Percentiles rank a stretch among this genome's conserved stretches.
Conservation (phyloP, 2,797 vertebrate species). For the Avahi laniger region DNA sequence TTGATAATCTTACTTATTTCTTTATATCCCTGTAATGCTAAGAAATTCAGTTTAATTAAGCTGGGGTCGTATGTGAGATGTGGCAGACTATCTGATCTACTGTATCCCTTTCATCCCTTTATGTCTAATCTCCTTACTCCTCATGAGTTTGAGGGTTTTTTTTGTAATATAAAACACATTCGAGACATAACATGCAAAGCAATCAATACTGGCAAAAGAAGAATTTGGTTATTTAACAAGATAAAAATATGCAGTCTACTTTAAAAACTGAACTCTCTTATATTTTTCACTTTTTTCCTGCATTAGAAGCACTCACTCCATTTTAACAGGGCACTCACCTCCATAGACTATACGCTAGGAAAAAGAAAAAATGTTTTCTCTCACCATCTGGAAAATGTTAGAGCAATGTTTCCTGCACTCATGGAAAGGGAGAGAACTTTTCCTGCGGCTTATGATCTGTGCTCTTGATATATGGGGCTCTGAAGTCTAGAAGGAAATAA, state of each 20-base stretch:
- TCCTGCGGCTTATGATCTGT: neutral
- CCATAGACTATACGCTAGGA: too few relatives aligned
- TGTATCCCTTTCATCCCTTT: neutral
- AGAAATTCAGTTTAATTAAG: neutral
- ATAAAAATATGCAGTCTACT: neutral
- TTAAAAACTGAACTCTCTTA: neutral
- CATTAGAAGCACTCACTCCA: neutral
- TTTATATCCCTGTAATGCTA: neutral
- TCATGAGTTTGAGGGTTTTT: neutral
- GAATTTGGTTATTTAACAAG: neutral
- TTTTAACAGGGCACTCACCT: neutral
- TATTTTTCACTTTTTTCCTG: neutral
- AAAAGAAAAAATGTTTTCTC: neutral
- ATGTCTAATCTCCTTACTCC: neutral
- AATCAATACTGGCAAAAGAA: neutral
- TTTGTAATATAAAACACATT: neutral
- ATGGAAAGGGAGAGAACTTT: neutral
- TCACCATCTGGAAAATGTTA: neutral
- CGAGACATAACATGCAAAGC: neutral
- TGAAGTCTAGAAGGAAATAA: constrained; percentile 27
- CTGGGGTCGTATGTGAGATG: neutral
- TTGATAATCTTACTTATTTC: neutral
- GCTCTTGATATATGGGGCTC: neutral
- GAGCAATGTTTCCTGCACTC: neutral
- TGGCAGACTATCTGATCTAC: neutral